These are phyloP conservation scores for Meteorus cinctellus DNA, from an alignment of 2,888 invertebrate species.

Conservation along the genomic window DNA sequence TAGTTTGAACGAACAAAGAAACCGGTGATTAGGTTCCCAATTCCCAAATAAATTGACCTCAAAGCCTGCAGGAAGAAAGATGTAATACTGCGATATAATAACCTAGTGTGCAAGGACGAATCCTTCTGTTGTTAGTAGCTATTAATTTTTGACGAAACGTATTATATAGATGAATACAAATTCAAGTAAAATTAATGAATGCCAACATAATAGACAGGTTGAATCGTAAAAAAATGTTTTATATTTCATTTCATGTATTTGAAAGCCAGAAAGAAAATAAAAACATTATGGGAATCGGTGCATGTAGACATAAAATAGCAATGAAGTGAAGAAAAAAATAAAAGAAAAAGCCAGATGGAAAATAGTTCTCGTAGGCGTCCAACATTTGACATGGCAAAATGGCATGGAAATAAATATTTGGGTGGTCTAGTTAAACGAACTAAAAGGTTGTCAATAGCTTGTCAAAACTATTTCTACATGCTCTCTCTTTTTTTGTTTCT, in stretches of 20 bases:
- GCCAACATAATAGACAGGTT: constrained; percentile 23
- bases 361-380: background rate
- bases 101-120: constrained; percentile 36
- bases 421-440: constrained; percentile 43
- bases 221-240: constrained; percentile 12
- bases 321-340: constrained; percentile 16
- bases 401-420: constrained; percentile 29
- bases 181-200: constrained; percentile 36
- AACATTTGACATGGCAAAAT: constrained; percentile 14
- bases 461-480: constrained; percentile 57
- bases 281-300: constrained; percentile 7
- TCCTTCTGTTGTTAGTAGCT: constrained; percentile 33
- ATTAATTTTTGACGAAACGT: constrained; percentile 32
- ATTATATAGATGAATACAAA: constrained; percentile 19
- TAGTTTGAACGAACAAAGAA: constrained; percentile 27
- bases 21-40: constrained; percentile 20
- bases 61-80: constrained; percentile 18
- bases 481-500: too few relatives aligned
- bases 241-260: background rate
- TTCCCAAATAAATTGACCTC: constrained; percentile 36
- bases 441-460: constrained; percentile 61
- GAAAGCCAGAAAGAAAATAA: background rate
- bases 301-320: constrained; percentile 22
- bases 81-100: constrained; percentile 35
- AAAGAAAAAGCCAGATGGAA: background rate